Evolutionary conservation across 2,113 vertebrate genomes (phyloP), one percentile per base, ranked within the genome.

Genomic region (Mormoops blainvillei): DNA sequence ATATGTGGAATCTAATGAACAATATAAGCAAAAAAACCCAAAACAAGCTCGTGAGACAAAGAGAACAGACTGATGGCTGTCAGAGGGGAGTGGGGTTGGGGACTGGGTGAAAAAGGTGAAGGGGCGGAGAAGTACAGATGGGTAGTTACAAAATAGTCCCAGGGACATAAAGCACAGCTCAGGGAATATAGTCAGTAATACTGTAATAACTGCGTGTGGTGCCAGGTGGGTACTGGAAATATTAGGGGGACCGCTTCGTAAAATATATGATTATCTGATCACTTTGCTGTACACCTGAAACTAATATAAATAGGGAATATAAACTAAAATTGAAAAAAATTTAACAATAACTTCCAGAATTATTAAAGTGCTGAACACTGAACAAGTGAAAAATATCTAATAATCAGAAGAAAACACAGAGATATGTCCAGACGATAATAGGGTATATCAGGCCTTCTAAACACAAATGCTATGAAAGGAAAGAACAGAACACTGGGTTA

Each of bases 341-440:
- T 74, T 74, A 45, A 73, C 26, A 94, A 48, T 54, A 78, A 74
- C 18, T 85, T 89, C 14, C 31, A 91, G 87, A 82, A 94, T 65
- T 70, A 87, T 31, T 71, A 45, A 78, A 90, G 54, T 83, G 7
- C 43, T 83, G 71, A 73, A 50, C 33, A 54, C 6, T 36, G 38
- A 96, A 89, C 24, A 70, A 84, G 67, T 50, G n/a, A 94, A 90
- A 90, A 52, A 77, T 65, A 85, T 81, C 63, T 82, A 89, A 73
- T 68, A 73, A 80, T 65, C 77, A 81, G 52, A 56, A 84, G 41
- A 95, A 67, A 63, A 84, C 41, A 43, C 33, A 94, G 33, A 96
- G n/a, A 86, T 87, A 68, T 86, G 43, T 70, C 68, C 56, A 91
- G 78, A 81, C 52, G 36, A 48, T 33, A 3, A 61, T 43, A 65